Evolutionary conservation across 2,113 vertebrate species (phyloP), one percentile per base, ranked within the genome.

Genomic region (Oryzias javanicus): DNA sequence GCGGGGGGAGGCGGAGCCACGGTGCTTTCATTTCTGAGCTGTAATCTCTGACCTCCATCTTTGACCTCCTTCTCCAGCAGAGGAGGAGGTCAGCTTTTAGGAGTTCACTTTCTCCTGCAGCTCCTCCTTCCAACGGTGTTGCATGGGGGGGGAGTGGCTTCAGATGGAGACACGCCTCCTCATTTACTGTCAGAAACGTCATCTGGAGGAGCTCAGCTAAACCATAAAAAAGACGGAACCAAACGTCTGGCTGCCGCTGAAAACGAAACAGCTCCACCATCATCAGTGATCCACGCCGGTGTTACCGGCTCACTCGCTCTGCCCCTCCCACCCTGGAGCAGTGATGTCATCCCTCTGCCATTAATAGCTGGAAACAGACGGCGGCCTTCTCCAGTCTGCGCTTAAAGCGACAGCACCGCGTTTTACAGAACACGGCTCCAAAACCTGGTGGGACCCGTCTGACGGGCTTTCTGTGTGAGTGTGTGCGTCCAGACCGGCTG

Each of bases 311-410:
- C 42, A 60, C 49, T 54, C 72, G 53, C 24, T 59, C 27, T 64
- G 64, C 57, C 64, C 60, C 64, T 73, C 78, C 71, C 70, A 63
- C 67, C 75, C 78, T 74, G 57, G 76, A 88, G 81, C 60, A 60
- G 72, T 91, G 91, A 92, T 91, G 91, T 91, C 91, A 91, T 89
- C 70, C 76, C 80, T 79, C 80, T 91, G 80, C 89, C 89, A 88
- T 90, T 91, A 91, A 90, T 91, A 91, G 88, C 88, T 84, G 80
- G 78, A 87, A 89, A 88, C 76, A 84, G 85, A 82, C 86, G 74
- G 74, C 27, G 27, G 70, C 72, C 85, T 85, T 84, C 86, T 78
- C 86, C 80, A 61, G 80, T 68, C n/a, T n/a, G n/a, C n/a, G 42
- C 87, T 90, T 90, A 90, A 90, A 91, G 89, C 63, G 77, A 64